Conservation (phyloP, 2,888 invertebrate genomes). For the Cataglyphis cursor region DNA sequence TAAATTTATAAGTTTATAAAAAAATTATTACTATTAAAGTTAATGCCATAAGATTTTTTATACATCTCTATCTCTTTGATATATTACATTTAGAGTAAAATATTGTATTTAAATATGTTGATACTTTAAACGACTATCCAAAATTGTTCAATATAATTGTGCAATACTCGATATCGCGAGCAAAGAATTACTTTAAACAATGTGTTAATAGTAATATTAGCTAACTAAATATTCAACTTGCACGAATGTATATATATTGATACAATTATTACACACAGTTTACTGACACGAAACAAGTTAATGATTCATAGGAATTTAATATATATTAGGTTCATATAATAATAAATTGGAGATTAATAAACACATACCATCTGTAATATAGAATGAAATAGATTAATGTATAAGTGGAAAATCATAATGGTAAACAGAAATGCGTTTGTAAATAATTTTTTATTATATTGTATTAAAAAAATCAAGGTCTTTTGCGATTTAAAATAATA, state of each 20-base stretch:
- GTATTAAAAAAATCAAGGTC: background rate
- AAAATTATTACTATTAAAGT: background rate
- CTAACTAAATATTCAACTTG: constrained; percentile 24
- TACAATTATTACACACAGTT: background rate
- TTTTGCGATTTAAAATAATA: background rate
- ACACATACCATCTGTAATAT: background rate
- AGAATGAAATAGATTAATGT: background rate
- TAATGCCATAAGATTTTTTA: background rate
- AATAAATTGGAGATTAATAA: background rate
- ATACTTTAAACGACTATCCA: background rate
- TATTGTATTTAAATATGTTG: background rate
- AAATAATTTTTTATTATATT: background rate
- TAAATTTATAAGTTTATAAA: background rate
- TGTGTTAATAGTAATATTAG: background rate
- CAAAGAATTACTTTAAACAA: background rate
- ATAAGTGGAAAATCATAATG: background rate
- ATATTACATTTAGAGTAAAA: background rate
- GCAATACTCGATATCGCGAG: background rate
- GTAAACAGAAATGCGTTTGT: background rate
- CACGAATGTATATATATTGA: background rate
- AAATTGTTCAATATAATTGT: background rate
- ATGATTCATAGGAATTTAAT: background rate
- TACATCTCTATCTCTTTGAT: background rate
- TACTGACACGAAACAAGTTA: background rate
- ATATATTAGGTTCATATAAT: background rate